Conservation (phyloP, 1,140 invertebrate genomes). For the Galleria mellonella region DNA sequence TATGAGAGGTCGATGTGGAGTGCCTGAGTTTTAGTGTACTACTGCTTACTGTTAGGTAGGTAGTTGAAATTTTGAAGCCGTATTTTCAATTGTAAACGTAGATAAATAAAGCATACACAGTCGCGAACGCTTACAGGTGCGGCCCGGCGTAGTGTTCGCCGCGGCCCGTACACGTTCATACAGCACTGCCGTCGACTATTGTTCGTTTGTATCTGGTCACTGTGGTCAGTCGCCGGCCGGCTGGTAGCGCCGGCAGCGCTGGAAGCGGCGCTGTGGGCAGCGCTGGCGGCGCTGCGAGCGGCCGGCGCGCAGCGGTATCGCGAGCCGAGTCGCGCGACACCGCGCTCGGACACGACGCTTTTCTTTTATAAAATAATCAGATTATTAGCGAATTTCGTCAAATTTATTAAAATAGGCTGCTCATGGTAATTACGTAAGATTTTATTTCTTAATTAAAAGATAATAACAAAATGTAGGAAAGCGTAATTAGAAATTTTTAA, state of each 20-base stretch:
- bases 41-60: constrained; percentile 73
- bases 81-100: constrained; percentile 68
- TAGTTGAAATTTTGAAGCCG: constrained; percentile 72
- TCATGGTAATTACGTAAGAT: constrained; percentile 70
- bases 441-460: constrained; percentile 73
- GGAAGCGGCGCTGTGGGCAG: background rate
- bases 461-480: constrained; percentile 72
- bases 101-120: constrained; percentile 58
- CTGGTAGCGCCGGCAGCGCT: constrained; percentile 1
- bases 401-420: constrained; percentile 71
- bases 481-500: constrained; percentile 74
- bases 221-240: background rate
- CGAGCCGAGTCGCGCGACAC: too few species aligned
- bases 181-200: constrained; percentile 19
- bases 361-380: constrained; percentile 65
- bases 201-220: background rate
- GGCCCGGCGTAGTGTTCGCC: constrained; percentile 7
- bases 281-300: background rate
- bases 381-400: constrained; percentile 67
- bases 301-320: too few species aligned
- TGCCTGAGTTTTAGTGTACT: constrained; percentile 69
- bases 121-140: constrained; percentile 40
- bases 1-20: constrained; percentile 67
- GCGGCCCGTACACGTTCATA: constrained; percentile 10
- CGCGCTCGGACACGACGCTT: constrained; percentile 40